Conservation (phyloP, 2,113 vertebrate species). For the Xyliphius kryptos region DNA sequence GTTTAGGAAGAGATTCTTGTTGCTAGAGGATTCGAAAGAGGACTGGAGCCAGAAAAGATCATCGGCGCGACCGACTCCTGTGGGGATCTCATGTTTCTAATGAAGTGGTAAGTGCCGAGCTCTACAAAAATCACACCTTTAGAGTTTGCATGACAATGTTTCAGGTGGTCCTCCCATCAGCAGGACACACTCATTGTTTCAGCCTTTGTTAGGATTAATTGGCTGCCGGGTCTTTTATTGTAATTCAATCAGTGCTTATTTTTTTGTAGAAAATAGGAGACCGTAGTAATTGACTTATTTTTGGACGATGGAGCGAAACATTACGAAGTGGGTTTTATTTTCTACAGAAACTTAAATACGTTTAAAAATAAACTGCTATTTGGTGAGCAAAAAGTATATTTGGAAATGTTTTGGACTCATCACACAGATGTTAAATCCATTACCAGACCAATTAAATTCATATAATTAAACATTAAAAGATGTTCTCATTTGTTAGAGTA, state of each 20-base stretch:
- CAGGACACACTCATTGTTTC: too few relatives aligned
- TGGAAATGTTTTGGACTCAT: background rate
- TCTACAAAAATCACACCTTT: too few relatives aligned
- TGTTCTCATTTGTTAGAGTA: background rate
- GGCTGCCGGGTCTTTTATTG: background rate
- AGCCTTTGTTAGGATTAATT: background rate
- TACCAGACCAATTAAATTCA: background rate
- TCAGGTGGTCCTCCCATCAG: too few relatives aligned
- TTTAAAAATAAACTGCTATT: too few relatives aligned
- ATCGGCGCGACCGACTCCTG: slow-evolving; percentile 94
- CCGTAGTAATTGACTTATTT: background rate
- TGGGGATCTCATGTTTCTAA: slow-evolving; percentile 93
- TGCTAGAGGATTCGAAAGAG: slow-evolving; percentile 88
- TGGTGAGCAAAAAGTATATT: too few relatives aligned
- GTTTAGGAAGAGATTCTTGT: slow-evolving; percentile 70
- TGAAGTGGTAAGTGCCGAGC: slow-evolving; percentile 79
- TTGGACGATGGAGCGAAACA: background rate
- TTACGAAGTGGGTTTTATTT: too few relatives aligned
- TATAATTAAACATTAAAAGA: background rate
- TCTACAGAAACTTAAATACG: too few relatives aligned
- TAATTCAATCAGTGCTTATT: slow-evolving; percentile 3
- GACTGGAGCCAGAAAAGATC: slow-evolving; percentile 93
- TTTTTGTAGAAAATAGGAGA: background rate
- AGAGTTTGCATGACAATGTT: too few relatives aligned
- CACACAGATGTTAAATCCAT: background rate